These are phyloP conservation scores for Argopecten irradians DNA, from an alignment of 1,140 invertebrate genomes.

Conservation along the genomic window DNA sequence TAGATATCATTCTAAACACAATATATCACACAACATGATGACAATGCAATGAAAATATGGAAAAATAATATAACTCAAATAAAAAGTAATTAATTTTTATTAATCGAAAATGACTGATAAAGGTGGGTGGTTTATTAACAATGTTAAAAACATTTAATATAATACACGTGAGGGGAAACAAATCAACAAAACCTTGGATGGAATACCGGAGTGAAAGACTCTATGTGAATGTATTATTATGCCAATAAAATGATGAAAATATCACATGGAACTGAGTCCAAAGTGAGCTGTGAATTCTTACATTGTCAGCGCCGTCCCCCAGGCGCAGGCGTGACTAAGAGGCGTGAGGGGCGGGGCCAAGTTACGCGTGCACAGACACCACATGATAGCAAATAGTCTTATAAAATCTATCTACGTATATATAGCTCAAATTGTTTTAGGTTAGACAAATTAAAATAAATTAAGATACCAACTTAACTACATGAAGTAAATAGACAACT, in stretches of 20 bases:
- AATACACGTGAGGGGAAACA: slow-evolving; percentile 6
- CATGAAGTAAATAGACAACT: background rate
- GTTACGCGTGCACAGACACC: background rate
- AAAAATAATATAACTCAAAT: background rate
- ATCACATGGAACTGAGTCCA: slow-evolving; percentile 3
- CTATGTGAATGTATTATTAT: slow-evolving; percentile 12
- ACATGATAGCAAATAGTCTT: background rate
- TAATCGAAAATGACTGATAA: slow-evolving; percentile 23
- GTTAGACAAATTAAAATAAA: background rate
- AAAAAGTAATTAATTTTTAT: slow-evolving; percentile 11
- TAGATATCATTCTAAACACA: background rate
- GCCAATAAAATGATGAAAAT: background rate
- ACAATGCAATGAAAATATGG: too few species aligned
- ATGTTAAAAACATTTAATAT: slow-evolving; percentile 1
- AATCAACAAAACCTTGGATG: slow-evolving; percentile 5
- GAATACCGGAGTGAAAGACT: slow-evolving; percentile 15
- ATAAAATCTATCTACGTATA: background rate
- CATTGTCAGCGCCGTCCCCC: background rate
- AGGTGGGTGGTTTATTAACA: background rate
- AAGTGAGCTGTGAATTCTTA: background rate
- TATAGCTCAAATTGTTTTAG: background rate
- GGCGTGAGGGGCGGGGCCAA: background rate
- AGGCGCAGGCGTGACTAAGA: background rate
- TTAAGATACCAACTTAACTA: background rate
- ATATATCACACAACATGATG: background rate